A percentile compares a stretch with the other conserved stretches of the same genome.
phyloP scores from a whole-genome alignment of 2,113 vertebrate species.

The Campylomormyrus tamandua region DNA sequence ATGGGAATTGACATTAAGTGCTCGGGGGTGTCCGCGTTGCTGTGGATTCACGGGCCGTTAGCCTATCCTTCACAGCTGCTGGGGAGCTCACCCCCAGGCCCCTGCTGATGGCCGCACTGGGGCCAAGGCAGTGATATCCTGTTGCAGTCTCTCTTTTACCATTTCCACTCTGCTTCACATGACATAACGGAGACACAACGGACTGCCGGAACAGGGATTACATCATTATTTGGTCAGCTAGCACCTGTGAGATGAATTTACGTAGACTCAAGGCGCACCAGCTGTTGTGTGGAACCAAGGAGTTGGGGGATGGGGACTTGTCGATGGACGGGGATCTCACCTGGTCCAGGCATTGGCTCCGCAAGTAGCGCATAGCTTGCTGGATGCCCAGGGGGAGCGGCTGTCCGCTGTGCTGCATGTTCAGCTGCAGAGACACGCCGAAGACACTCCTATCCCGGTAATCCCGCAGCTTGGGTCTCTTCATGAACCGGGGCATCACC shows the following conservation, averaged over 20 bases:
- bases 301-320: not conserved
- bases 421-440: conserved; percentile 86
- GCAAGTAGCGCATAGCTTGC: conserved; percentile 83
- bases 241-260: not conserved
- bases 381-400: conserved; percentile 93
- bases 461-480: conserved; percentile 92
- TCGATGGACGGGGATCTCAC: conserved; percentile 42
- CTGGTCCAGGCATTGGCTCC: conserved; percentile 89
- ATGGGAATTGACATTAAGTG: not conserved
- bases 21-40: not conserved
- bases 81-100: not conserved
- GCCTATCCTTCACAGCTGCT: not conserved
- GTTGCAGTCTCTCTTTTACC: not conserved
- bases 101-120: not conserved
- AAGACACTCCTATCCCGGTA: conserved; percentile 91
- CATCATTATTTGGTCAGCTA: not conserved
- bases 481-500: conserved; percentile 99
- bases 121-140: not conserved
- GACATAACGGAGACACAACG: not conserved
- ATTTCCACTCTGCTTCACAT: not conserved
- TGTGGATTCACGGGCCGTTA: not conserved
- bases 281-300: not conserved
- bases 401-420: conserved; percentile 88
- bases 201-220: not conserved
- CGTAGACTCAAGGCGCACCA: not conserved